Percentiles rank a stretch among this genome's conserved stretches.
Evolutionary conservation across 2,888 invertebrate species (phyloP).

Genomic region (Metellina segmentata): DNA sequence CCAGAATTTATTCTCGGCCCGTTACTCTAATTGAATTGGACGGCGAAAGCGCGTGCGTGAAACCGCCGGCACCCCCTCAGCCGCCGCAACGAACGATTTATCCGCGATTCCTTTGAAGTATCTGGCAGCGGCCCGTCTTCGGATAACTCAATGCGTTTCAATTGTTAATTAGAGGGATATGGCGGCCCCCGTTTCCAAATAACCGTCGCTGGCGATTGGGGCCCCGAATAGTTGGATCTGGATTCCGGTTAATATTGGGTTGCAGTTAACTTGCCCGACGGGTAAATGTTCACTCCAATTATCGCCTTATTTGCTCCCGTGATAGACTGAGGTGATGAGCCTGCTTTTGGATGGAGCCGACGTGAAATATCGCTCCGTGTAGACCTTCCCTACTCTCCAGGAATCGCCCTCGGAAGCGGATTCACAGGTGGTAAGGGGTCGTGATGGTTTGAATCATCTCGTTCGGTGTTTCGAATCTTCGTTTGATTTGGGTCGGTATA

Average conservation of each 20-base stretch:
- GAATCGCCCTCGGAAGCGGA: too few relatives aligned
- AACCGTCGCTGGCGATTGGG: slow-evolving; percentile 20
- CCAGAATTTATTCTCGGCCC: not conserved
- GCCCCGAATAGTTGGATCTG: slow-evolving; percentile 22
- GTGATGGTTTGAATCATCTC: too few relatives aligned
- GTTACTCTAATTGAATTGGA: slow-evolving; percentile 30
- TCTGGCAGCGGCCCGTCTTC: not conserved
- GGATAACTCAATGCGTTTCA: slow-evolving; percentile 47
- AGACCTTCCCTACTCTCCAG: too few relatives aligned
- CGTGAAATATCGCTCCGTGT: too few relatives aligned
- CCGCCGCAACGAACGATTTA: slow-evolving; percentile 30
- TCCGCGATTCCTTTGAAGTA: slow-evolving; percentile 47
- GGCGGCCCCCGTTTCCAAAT: slow-evolving; percentile 12
- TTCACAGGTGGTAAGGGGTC: too few relatives aligned
- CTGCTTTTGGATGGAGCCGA: not conserved
- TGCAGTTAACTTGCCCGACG: slow-evolving; percentile 15
- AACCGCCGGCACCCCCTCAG: slow-evolving; percentile 16
- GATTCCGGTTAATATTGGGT: not conserved
- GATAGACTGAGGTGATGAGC: not conserved
- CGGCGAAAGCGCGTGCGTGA: not conserved
- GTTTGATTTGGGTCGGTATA: too few relatives aligned
- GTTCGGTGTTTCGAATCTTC: too few relatives aligned
- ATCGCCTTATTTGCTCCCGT: slow-evolving; percentile 39
- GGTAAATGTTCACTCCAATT: slow-evolving; percentile 43
- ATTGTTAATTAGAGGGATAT: slow-evolving; percentile 62